Evolutionary conservation across 2,113 vertebrate genomes (phyloP).

Genomic region (Aphyosemion australe): DNA sequence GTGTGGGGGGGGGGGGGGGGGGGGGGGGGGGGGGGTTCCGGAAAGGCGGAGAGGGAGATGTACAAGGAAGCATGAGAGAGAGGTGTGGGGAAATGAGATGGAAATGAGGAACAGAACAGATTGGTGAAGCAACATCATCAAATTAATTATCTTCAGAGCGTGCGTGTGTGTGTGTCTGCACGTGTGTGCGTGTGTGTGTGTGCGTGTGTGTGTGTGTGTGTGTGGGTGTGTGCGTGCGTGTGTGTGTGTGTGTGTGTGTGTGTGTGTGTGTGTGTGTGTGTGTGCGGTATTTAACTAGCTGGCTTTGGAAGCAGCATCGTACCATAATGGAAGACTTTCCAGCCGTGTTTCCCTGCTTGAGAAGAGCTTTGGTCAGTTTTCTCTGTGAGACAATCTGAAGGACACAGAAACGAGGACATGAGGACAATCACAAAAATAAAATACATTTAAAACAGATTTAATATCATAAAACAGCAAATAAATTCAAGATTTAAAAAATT

Average conservation of each 20-base stretch:
- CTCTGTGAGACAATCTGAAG: constrained; percentile 96
- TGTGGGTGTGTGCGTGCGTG: constrained; percentile 24
- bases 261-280: constrained; percentile 4
- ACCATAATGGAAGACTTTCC: constrained; percentile 98
- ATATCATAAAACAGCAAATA: too few relatives aligned
- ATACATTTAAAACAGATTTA: too few relatives aligned
- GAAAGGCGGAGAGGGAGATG: too few relatives aligned
- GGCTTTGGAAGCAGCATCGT: constrained; percentile 43
- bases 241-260: constrained; percentile 24
- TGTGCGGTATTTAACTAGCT: not conserved
- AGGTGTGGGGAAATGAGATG: constrained; percentile 54
- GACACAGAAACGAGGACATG: constrained; percentile 14
- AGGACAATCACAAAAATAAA: too few relatives aligned
- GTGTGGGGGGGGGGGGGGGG: not conserved
- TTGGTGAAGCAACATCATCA: constrained; percentile 49
- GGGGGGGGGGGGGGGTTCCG: not conserved
- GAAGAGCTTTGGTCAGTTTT: constrained; percentile 92
- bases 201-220: constrained; percentile 24
- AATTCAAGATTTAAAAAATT: too few relatives aligned
- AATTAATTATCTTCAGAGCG: constrained; percentile 49
- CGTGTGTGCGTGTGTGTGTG: constrained; percentile 26
- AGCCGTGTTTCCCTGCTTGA: constrained; percentile 95
- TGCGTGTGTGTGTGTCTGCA: constrained; percentile 16
- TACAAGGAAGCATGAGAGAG: constrained; percentile 1
- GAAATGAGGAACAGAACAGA: constrained; percentile 56